A percentile compares a stretch with the other conserved stretches of the same genome.
Evolutionary conservation across 2,113 vertebrate genomes (phyloP).

Genomic region (Dromaius novaehollandiae): DNA sequence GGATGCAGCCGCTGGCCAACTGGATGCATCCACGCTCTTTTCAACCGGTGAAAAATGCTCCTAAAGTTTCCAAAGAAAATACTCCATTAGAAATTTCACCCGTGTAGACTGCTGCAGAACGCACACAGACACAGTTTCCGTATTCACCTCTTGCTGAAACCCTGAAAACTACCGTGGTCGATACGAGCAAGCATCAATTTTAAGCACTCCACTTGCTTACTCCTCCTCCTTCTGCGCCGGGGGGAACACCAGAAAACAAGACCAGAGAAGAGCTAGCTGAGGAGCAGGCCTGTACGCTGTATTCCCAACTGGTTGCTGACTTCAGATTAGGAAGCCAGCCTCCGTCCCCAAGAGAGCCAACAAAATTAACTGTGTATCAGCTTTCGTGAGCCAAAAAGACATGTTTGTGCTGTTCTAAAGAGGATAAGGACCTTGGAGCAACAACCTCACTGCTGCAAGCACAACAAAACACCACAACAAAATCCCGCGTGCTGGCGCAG

Average conservation of each 20-base stretch:
- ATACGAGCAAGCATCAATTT: neutral
- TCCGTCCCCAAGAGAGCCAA: neutral
- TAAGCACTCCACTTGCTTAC: neutral
- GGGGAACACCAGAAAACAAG: constrained; percentile 12
- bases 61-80: neutral
- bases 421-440: neutral
- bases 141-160: neutral
- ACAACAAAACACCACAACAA: neutral
- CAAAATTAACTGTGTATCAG: neutral
- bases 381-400: neutral
- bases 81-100: neutral
- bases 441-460: neutral
- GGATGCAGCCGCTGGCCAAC: neutral
- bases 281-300: neutral
- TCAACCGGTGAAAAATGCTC: neutral
- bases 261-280: constrained; percentile 2
- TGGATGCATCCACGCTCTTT: neutral
- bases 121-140: fast-evolving
- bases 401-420: neutral
- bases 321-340: neutral
- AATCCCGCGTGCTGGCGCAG: neutral
- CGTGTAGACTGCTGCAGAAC: neutral
- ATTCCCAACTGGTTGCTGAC: neutral
- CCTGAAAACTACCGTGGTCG: neutral
- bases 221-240: neutral